Evolutionary conservation across 2,888 invertebrate genomes (phyloP), one percentile per base, ranked within the genome.

Genomic region (Catocala fraxini): DNA sequence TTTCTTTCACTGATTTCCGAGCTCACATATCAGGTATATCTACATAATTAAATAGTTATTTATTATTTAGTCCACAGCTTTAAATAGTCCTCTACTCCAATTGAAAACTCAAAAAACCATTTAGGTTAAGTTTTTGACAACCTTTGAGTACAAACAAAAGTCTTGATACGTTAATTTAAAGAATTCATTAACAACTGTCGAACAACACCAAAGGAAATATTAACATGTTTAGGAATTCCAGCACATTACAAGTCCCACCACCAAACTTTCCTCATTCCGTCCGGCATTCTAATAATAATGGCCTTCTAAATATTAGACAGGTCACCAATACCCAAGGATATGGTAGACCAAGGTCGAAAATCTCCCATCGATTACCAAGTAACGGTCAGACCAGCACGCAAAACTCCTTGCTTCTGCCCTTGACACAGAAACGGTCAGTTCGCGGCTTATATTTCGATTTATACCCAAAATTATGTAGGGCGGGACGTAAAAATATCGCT

Each of bases 341-440:
- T 83, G 82, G 84, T 85, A 77, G 69, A 70, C 81, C 91, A 93
- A 94, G 93, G 94, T 92, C 90, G 86, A 75, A 89, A 90, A 91
- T 93, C 91, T 91, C 88, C 79, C 91, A 93, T 93, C 93, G 92
- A 93, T 93, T 92, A 86, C 78, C 77, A 64, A 81, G 75, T 72
- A 79, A 71, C 79, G 77, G 80, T 79, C 81, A 75, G 74, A 66
- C 75, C 66, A 82, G 84, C 93, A 93, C 93, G 93, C 94, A 90
- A 93, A 93, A 90, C 90, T 88, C 83, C 87, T 83, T 81, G 81
- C 83, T 75, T 67, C 75, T 87, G 87, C 86, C 93, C 93, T 94
- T 94, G 93, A 92, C 93, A 93, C 90, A 93, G 84, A 89, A 93
- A 90, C 85, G 89, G 87, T 80, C 89, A 87, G 77, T 82, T 77